Evolutionary conservation across 2,888 invertebrate species (phyloP), one percentile per base, ranked within the genome.

Genomic region (Melolontha melolontha): DNA sequence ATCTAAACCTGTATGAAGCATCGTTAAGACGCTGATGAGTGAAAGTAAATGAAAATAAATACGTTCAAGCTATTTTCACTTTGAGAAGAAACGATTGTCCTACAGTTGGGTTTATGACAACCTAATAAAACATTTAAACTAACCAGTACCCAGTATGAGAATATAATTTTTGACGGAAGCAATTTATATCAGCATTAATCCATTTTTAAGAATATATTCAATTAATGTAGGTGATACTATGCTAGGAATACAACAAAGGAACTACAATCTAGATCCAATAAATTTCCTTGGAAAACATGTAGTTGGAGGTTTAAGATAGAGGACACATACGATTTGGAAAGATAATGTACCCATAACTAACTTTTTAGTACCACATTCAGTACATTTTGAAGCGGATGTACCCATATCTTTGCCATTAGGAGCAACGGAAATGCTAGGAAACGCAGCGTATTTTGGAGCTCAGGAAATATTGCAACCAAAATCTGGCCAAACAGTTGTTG

Each of bases 371-470:
- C 69, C 70, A 4, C 83, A 82, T 22, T 67, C 87, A 6, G 51
- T 91, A 41, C 89, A 90, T 5, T 87, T 90, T 71, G 78, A 90
- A 41, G 86, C 84, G 40, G 82, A 86, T 17, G 80, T 90, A 70
- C 86, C 91, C 0, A 74, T 85, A 2, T 91, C 91, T 0, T 82
- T 90, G 54, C 87, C 84, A 6, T 79, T 92, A 14, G 91, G 92
- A 62, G 79, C 87, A 50, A 80, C 91, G 50, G 91, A 91, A 74
- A 90, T 91, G 90, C 89, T 91, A 54, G 91, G 91, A 12, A 89
- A 88, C 74, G 91, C 92, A 1, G 92, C 92, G 0, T 91, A 91
- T 77, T 92, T 92, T 82, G 93, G 93, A 0, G 82, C 93, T 8
- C 80, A 89, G 70, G 90, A 92, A 73, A 83, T 92, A 67, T 92